Evolutionary conservation across 2,888 invertebrate genomes (phyloP).

Genomic region (Calameuta idolon): DNA sequence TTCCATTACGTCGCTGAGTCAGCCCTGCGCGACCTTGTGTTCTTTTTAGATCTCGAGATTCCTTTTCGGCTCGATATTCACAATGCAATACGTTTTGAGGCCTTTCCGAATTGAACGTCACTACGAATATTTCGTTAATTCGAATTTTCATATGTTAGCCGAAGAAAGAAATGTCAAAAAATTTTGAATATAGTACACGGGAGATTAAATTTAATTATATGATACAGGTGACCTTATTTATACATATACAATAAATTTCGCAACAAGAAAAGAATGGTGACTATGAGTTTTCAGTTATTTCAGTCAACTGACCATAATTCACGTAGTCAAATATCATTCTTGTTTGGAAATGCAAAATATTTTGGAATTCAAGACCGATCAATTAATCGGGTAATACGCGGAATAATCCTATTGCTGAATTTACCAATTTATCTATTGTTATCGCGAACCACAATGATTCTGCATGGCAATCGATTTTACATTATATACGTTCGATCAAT

Average conservation of each 20-base stretch:
- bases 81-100: neutral
- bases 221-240: too few relatives aligned
- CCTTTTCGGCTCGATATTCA: neutral
- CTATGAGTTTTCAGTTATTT: neutral
- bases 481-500: neutral
- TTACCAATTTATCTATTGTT: neutral
- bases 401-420: neutral
- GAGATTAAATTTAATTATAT: too few relatives aligned
- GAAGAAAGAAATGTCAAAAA: neutral
- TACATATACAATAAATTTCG: too few relatives aligned
- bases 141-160: neutral
- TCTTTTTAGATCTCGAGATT: neutral
- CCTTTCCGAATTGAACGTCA: neutral
- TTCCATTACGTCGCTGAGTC: conserved; percentile 41
- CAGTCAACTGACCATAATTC: neutral
- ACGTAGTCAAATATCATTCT: neutral
- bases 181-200: neutral
- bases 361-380: neutral
- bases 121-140: neutral
- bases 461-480: neutral
- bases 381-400: neutral
- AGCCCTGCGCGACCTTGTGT: conserved; percentile 24
- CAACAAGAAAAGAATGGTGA: too few relatives aligned
- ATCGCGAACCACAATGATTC: neutral
- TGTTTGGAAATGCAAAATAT: neutral